These are phyloP conservation scores for Arvicanthis niloticus DNA, from an alignment of 2,113 vertebrate genomes.

Conservation along the genomic window DNA sequence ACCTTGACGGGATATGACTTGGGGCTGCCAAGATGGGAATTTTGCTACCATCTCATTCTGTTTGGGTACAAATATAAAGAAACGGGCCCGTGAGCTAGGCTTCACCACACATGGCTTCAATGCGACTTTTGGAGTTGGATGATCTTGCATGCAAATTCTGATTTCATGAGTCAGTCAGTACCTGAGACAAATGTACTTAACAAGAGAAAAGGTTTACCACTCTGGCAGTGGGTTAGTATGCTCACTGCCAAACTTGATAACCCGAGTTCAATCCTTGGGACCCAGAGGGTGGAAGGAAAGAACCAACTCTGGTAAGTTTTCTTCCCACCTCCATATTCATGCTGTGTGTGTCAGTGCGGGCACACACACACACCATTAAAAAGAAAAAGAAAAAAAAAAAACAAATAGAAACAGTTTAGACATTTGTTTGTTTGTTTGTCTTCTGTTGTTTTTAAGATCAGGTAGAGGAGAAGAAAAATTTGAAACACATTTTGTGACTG, in stretches of 20 bases:
- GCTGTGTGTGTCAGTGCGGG: neutral
- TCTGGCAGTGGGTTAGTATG: neutral
- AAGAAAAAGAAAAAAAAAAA: too few relatives aligned
- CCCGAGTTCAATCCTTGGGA: neutral
- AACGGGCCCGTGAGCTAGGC: neutral
- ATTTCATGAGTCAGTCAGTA: neutral
- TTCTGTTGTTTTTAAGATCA: neutral
- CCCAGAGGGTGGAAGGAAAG: neutral
- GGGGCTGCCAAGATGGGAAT: neutral
- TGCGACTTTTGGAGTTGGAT: neutral
- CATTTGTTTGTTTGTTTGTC: neutral
- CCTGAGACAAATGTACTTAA: neutral
- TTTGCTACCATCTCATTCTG: neutral
- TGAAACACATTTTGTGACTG: slow-evolving; percentile 5
- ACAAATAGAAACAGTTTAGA: neutral
- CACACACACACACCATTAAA: neutral
- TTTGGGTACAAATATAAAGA: neutral
- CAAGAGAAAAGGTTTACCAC: neutral
- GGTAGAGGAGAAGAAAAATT: neutral
- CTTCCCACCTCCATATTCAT: neutral
- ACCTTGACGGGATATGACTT: neutral
- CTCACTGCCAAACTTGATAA: neutral
- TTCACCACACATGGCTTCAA: neutral
- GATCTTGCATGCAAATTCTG: neutral
- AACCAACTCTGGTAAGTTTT: neutral